Base-by-base conservation (phyloP, 2,888 invertebrate species). In the Atethmia centrago region DNA sequence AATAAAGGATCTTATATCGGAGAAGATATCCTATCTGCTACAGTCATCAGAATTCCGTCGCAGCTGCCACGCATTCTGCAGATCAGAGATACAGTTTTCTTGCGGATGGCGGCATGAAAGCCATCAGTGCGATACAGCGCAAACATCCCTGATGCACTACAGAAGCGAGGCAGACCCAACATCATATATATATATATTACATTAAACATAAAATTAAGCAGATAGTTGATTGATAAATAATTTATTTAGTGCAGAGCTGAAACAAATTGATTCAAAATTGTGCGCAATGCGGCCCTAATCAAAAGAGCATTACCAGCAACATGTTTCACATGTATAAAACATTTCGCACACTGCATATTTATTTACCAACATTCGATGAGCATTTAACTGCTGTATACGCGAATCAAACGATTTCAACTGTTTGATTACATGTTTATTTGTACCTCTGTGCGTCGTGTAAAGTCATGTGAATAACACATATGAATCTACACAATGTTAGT, bases 211-310 rank as follows among this genome's bases (percentile, higher is more conserved):
- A 51, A 63, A 68, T 62, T 64, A 68, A 65, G 14, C 53, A 56
- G 21, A 58, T 59, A 58, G 49, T 66, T 72, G 63, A 80, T 69
- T 58, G 53, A 70, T 67, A 66, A 70, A 81, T 83, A 70, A 80
- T 80, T 47, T 80, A 81, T 83, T 79, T 64, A 67, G 74, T 70
- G 53, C 66, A 64, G 59, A 80, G 36, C 40, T 58, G 65, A 58
- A 75, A 36, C 56, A 58, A 75, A 36, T 51, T 40, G 49, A 80
- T 84, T 75, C 42, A n/a, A 59, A 83, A 67, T 49, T 53, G 66
- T 84, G 64, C 84, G 84, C 84, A 84, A 47, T 82, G 84, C 81
- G 61, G 81, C 68, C 49, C 71, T 71, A 69, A 82, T 84, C 81
- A 80, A 82, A 82, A 68, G 68, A 62, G 55, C 67, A 71, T 81